These are phyloP conservation scores for Cephus cinctus DNA, from an alignment of 1,140 invertebrate genomes.

Conservation along the genomic window DNA sequence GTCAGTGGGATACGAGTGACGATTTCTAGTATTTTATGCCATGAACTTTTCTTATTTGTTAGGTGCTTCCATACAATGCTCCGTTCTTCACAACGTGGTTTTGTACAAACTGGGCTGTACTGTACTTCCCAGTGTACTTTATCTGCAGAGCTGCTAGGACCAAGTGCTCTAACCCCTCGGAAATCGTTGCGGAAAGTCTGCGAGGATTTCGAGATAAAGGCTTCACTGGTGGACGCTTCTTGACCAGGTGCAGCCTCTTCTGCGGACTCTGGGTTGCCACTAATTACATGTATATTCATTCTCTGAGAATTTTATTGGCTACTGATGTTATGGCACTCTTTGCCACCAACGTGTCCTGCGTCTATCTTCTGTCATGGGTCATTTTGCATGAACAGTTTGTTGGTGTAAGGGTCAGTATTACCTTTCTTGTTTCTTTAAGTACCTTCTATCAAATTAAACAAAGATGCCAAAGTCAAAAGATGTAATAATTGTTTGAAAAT, in stretches of 20 bases:
- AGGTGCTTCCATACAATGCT: constrained; percentile 70
- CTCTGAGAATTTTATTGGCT: constrained; percentile 79
- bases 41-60: constrained; percentile 43
- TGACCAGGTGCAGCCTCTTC: constrained; percentile 82
- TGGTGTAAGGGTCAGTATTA: constrained; percentile 80
- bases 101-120: constrained; percentile 87
- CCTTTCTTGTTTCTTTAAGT: background rate
- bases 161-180: constrained; percentile 71
- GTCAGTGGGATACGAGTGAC: too few relatives aligned
- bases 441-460: constrained; percentile 5
- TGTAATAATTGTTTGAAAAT: constrained; percentile 3
- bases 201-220: constrained; percentile 84
- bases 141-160: constrained; percentile 69
- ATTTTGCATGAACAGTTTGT: constrained; percentile 96
- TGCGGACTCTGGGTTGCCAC: constrained; percentile 90
- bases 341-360: constrained; percentile 89
- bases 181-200: constrained; percentile 75
- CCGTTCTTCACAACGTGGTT: constrained; percentile 95
- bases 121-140: constrained; percentile 89
- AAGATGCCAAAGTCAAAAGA: constrained; percentile 8
- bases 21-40: too few relatives aligned
- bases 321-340: constrained; percentile 92
- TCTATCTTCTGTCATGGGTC: constrained; percentile 93
- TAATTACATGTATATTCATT: constrained; percentile 88
- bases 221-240: constrained; percentile 80